Evolutionary conservation across 2,797 vertebrate genomes (phyloP).

Genomic region (Ataeniobius toweri): DNA sequence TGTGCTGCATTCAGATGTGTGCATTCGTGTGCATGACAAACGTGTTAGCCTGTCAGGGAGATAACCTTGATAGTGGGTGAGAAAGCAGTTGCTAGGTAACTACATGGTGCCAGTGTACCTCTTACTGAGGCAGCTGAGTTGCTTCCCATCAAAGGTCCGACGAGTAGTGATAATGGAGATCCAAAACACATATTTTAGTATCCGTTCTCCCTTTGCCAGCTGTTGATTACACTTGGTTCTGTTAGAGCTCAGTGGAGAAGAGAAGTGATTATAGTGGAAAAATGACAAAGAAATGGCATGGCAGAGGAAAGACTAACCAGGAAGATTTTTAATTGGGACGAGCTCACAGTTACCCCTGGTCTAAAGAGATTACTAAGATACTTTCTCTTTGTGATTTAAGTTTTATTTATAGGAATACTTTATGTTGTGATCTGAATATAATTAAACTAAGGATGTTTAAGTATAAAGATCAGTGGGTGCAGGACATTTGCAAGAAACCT

Average conservation of each 20-base stretch:
- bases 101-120: constrained; percentile 19
- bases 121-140: constrained; percentile 25
- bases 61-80: constrained; percentile 66
- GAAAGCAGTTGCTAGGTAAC: constrained; percentile 74
- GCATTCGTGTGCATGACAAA: constrained; percentile 14
- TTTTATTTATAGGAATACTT: too few species aligned
- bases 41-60: constrained; percentile 42
- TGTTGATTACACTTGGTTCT: constrained; percentile 1
- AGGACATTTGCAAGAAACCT: too few species aligned
- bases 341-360: too few species aligned
- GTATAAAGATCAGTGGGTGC: too few species aligned
- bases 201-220: neutral
- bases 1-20: constrained; percentile 5
- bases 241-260: neutral
- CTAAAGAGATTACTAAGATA: too few species aligned
- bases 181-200: constrained; percentile 3
- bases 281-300: neutral
- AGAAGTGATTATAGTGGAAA: neutral
- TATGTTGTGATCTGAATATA: too few species aligned
- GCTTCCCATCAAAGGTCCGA: constrained; percentile 24
- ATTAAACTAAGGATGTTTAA: too few species aligned
- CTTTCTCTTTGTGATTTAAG: too few species aligned
- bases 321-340: too few species aligned
- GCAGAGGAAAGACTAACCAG: neutral
- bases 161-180: constrained; percentile 28